A percentile compares a stretch with the other conserved stretches of the same genome.
These are phyloP conservation scores for Chironomus tentans DNA, from an alignment of 2,888 invertebrate genomes.

Conservation along the genomic window DNA sequence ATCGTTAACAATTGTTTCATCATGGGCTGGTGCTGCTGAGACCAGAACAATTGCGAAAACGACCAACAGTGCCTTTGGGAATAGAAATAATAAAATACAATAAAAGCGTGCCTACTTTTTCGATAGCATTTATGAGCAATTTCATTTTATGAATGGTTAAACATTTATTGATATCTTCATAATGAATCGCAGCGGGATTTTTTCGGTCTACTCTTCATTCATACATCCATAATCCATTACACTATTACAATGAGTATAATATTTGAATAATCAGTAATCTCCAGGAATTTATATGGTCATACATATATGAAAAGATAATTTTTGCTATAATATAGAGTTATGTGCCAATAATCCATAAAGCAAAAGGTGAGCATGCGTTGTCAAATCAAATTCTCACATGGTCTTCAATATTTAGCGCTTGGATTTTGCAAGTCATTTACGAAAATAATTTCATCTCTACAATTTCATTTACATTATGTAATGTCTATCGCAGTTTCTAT, in stretches of 20 bases:
- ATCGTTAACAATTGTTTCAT: constrained; percentile 10
- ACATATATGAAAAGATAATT: no score
- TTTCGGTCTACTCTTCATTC: neutral
- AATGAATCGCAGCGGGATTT: neutral
- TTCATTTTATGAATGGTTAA: neutral
- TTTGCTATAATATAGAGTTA: no score
- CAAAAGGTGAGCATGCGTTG: neutral
- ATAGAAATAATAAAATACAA: neutral
- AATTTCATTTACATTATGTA: neutral
- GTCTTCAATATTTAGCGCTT: neutral
- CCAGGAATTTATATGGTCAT: no score
- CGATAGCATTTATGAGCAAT: neutral
- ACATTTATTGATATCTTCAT: neutral
- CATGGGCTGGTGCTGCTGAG: constrained; percentile 2
- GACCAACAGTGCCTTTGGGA: neutral
- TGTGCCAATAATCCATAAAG: no score
- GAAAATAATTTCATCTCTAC: neutral
- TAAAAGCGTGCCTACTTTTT: neutral
- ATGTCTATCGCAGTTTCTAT: neutral
- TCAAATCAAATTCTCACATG: neutral
- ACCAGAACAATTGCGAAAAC: neutral
- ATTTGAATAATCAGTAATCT: no score
- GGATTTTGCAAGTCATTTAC: neutral
- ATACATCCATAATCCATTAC: neutral
- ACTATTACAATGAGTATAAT: no score